phyloP scores from a whole-genome alignment of 2,113 vertebrate species.

The Mungos mungo region DNA sequence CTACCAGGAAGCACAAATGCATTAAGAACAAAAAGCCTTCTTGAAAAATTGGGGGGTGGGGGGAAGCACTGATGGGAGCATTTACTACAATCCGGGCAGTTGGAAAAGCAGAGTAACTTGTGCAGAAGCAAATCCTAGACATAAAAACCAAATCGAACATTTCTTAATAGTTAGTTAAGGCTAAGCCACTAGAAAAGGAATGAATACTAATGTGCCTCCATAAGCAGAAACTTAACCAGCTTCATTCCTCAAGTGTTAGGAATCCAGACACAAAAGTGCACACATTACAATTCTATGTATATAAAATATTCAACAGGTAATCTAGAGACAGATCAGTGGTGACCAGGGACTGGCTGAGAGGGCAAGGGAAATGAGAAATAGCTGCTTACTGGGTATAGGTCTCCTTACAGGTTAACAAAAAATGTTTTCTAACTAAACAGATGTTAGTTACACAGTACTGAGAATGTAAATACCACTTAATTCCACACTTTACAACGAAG shows the following conservation, averaged over 20 bases:
- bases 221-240: background rate
- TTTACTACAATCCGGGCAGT: background rate
- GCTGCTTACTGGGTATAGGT: background rate
- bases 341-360: background rate
- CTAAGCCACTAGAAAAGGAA: background rate
- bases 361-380: background rate
- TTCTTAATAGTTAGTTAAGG: background rate
- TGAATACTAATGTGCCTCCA: background rate
- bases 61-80: background rate
- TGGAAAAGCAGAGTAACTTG: background rate
- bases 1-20: background rate
- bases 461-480: background rate
- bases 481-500: background rate
- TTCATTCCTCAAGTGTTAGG: background rate
- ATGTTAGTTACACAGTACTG: background rate
- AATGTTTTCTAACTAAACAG: background rate
- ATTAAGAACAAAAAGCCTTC: background rate
- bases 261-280: background rate
- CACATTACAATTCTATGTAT: background rate
- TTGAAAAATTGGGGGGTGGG: background rate
- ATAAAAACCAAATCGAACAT: background rate
- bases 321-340: background rate
- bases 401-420: background rate
- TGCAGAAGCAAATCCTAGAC: background rate
- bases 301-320: background rate